Evolutionary conservation across 2,113 vertebrate genomes (phyloP).

Genomic region (Cryptotis parvus): DNA sequence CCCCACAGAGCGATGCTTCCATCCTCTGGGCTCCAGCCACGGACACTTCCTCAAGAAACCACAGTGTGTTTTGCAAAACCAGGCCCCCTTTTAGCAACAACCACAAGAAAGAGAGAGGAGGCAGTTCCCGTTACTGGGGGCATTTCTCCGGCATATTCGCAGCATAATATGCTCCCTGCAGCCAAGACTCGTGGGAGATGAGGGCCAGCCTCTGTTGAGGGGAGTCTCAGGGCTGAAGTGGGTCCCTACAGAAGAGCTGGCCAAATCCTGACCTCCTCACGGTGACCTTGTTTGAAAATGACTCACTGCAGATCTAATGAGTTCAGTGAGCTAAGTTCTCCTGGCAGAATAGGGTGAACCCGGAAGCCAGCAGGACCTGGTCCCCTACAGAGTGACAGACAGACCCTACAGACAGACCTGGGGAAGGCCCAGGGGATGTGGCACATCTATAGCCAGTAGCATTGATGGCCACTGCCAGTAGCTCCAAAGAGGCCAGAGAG

Average conservation of each 20-base stretch:
- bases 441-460: too few species aligned
- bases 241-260: background rate
- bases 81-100: constrained; percentile 62
- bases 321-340: background rate
- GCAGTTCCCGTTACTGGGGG: constrained; percentile 61
- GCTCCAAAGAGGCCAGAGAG: background rate
- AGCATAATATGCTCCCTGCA: background rate
- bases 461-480: background rate
- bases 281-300: constrained; percentile 9
- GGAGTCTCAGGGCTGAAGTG: background rate
- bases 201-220: background rate
- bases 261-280: background rate
- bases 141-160: constrained; percentile 35
- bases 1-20: background rate
- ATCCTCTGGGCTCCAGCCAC: background rate
- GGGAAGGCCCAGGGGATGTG: background rate
- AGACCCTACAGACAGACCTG: too few species aligned
- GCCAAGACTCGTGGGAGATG: background rate
- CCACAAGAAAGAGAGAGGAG: constrained; percentile 76
- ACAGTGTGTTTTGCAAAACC: constrained; percentile 67
- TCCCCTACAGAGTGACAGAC: too few species aligned
- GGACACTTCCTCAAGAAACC: constrained; percentile 75
- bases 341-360: too few species aligned
- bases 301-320: background rate
- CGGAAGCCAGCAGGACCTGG: too few species aligned